phyloP scores from a whole-genome alignment of 2,888 invertebrate species.

The Didymodactylos carnosus region DNA sequence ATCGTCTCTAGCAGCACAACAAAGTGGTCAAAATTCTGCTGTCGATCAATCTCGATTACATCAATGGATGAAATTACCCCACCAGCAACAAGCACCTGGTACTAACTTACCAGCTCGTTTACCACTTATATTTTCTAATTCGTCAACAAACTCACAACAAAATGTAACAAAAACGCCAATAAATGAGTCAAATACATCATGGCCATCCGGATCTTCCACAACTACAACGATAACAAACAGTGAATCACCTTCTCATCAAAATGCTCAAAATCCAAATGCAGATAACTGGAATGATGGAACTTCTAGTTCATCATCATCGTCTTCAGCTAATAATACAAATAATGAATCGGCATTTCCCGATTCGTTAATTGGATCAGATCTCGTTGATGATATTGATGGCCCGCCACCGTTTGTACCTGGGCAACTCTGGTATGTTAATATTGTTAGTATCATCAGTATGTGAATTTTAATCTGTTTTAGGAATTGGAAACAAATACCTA shows the following conservation, averaged over 20 bases:
- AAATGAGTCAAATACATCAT: not conserved
- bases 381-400: not conserved
- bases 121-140: too few relatives aligned
- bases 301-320: too few relatives aligned
- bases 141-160: not conserved
- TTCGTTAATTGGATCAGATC: not conserved
- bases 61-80: not conserved
- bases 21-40: too few relatives aligned
- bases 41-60: not conserved
- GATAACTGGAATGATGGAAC: too few relatives aligned
- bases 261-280: too few relatives aligned
- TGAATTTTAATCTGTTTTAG: too few relatives aligned
- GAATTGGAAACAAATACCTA: constrained; percentile 1
- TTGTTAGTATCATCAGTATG: too few relatives aligned
- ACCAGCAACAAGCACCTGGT: not conserved
- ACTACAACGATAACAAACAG: too few relatives aligned
- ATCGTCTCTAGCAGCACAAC: too few relatives aligned
- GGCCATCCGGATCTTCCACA: too few relatives aligned
- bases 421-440: constrained; percentile 5
- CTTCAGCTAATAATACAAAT: too few relatives aligned
- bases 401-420: constrained; percentile 12
- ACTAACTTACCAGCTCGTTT: not conserved
- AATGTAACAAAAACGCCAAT: not conserved
- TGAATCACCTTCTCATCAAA: too few relatives aligned
- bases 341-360: not conserved